phyloP scores from a whole-genome alignment of 2,797 vertebrate genomes.

The Pseudochaenichthys georgianus region DNA sequence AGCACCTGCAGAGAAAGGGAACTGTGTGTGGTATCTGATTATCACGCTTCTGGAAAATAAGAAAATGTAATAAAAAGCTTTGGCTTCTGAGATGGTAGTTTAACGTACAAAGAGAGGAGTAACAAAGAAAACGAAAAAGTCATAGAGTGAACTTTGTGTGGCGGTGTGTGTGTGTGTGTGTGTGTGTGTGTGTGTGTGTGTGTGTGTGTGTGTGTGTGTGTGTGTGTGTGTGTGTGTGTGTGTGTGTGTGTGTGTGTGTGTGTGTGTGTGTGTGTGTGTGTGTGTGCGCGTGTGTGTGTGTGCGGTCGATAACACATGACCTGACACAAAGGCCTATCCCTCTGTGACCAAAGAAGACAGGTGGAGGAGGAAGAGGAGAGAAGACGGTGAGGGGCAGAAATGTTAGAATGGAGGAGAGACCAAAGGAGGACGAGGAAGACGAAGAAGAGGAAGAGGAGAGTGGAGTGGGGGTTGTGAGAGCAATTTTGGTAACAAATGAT shows the following conservation, averaged over 20 bases:
- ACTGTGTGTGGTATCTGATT: background rate
- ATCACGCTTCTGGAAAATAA: background rate
- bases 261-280: too few species aligned
- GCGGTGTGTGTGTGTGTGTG: too few species aligned
- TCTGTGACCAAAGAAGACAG: slow-evolving; percentile 56
- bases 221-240: too few species aligned
- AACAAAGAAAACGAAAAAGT: slow-evolving; percentile 1
- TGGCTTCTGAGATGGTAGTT: background rate
- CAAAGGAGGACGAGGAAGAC: background rate
- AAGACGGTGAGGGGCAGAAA: slow-evolving; percentile 12
- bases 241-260: too few species aligned
- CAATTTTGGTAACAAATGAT: slow-evolving; percentile 74
- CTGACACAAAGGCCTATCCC: slow-evolving; percentile 50
- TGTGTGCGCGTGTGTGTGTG: slow-evolving; percentile 18
- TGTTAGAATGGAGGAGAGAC: slow-evolving; percentile 4
- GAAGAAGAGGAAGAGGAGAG: slow-evolving; percentile 13
- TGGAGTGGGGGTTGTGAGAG: slow-evolving; percentile 55
- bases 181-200: too few species aligned
- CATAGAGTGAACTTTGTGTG: background rate
- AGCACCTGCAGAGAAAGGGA: background rate
- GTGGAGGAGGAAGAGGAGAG: slow-evolving; percentile 44
- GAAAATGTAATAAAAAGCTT: background rate
- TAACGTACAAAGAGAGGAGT: slow-evolving; percentile 6
- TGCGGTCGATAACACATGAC: slow-evolving; percentile 54
- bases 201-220: too few species aligned